Percentiles rank a stretch among this genome's conserved stretches.
These are phyloP conservation scores for Hafferia zeledoni DNA, from an alignment of 2,797 vertebrate species.

Conservation along the genomic window DNA sequence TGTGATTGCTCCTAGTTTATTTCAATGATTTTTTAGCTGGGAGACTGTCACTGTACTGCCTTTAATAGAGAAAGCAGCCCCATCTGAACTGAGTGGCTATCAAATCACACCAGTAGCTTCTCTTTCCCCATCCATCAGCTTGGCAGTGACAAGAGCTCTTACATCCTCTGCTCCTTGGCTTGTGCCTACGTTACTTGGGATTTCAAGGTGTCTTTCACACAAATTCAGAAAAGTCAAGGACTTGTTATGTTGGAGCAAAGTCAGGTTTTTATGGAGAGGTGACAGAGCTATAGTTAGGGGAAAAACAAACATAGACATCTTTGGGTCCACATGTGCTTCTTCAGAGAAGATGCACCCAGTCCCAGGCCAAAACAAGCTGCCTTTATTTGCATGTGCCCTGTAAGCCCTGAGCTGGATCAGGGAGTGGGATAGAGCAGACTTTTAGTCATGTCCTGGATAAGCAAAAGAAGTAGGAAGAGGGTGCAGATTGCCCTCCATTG, in stretches of 20 bases:
- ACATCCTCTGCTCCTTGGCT: background rate
- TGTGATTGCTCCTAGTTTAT: background rate
- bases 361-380: background rate
- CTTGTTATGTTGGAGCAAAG: background rate
- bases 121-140: background rate
- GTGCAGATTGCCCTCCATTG: background rate
- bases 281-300: background rate
- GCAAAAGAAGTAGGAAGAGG: background rate
- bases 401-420: background rate
- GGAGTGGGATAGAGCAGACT: background rate
- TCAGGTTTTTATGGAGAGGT: background rate
- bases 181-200: background rate
- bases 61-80: background rate
- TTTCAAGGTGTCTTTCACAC: background rate
- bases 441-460: background rate
- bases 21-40: background rate
- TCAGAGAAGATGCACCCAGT: background rate
- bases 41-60: background rate
- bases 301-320: background rate
- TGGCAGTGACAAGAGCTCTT: background rate
- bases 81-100: background rate
- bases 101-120: background rate
- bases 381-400: background rate
- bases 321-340: background rate
- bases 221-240: background rate